Evolutionary conservation across 2,113 vertebrate genomes (phyloP).

Genomic region (Silurus asotus): DNA sequence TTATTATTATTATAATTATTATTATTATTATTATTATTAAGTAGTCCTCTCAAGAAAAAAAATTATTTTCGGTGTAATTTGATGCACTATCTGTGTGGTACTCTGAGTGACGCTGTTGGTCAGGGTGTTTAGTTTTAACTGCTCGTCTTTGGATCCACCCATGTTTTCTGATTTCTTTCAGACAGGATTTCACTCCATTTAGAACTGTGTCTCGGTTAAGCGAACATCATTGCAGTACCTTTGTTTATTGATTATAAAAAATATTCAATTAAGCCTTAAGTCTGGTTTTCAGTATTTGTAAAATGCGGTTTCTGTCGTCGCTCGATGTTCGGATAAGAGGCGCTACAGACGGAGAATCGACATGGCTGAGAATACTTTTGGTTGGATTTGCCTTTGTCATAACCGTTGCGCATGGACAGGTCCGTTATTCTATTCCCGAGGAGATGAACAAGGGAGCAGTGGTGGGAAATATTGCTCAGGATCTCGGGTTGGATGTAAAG

Average conservation of each 20-base stretch:
- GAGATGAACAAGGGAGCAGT: constrained; percentile 48
- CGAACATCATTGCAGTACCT: no score
- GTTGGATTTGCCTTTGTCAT: constrained; percentile 36
- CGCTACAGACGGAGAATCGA: background rate
- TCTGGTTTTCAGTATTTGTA: no score
- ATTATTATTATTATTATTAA: no score
- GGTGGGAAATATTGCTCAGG: constrained; percentile 53
- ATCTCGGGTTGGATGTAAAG: constrained; percentile 63
- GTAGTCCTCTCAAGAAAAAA: no score
- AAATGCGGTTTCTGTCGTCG: no score
- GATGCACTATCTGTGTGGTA: background rate
- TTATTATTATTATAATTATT: no score
- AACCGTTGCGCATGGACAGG: constrained; percentile 32
- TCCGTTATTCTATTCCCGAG: constrained; percentile 51
- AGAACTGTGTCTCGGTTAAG: constrained; percentile 47
- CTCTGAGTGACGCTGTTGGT: no score
- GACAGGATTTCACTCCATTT: constrained; percentile 65
- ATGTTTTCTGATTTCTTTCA: constrained; percentile 52
- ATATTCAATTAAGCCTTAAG: no score
- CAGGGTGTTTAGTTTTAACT: no score
- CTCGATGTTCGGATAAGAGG: no score
- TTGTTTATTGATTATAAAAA: no score
- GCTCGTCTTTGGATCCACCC: no score
- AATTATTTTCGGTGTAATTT: background rate
- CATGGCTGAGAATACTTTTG: constrained; percentile 28